phyloP scores from a whole-genome alignment of 2,888 invertebrate species.

The Epistrophe grossulariae region DNA sequence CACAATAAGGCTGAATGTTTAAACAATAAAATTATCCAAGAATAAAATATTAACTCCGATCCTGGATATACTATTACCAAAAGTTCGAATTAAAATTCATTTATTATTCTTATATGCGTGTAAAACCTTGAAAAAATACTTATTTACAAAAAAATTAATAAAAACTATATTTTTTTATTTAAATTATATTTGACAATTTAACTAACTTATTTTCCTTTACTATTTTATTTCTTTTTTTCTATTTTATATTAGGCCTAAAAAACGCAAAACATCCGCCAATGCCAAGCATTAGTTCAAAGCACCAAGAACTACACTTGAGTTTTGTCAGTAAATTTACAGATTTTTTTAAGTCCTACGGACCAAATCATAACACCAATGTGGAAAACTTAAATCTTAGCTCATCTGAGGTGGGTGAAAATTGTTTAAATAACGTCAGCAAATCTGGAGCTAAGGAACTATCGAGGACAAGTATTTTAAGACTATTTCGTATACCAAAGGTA shows the following conservation, averaged over 20 bases:
- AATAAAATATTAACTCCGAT: neutral
- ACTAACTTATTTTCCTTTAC: neutral
- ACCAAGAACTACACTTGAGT: conserved; percentile 34
- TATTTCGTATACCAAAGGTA: conserved; percentile 82
- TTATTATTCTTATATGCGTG: neutral
- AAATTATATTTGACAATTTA: neutral
- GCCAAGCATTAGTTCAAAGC: conserved; percentile 45
- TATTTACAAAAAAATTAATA: neutral
- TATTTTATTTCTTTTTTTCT: conserved; percentile 10
- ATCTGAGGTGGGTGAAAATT: conserved; percentile 30
- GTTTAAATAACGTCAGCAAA: conserved; percentile 18
- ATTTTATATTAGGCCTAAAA: conserved; percentile 53
- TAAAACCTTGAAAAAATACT: neutral
- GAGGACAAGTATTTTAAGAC: conserved; percentile 81
- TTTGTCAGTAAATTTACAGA: conserved; percentile 58
- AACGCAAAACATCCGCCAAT: conserved; percentile 48
- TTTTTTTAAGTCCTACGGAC: conserved; percentile 53
- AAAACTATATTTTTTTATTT: neutral
- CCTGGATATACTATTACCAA: neutral
- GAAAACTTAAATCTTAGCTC: conserved; percentile 29
- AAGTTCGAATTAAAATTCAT: neutral
- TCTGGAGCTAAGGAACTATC: conserved; percentile 68
- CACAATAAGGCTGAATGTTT: no score
- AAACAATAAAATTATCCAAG: no score
- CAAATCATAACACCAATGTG: conserved; percentile 3